Evolutionary conservation across 2,113 vertebrate species (phyloP), one percentile per base, ranked within the genome.

Genomic region (Tetrax tetrax): DNA sequence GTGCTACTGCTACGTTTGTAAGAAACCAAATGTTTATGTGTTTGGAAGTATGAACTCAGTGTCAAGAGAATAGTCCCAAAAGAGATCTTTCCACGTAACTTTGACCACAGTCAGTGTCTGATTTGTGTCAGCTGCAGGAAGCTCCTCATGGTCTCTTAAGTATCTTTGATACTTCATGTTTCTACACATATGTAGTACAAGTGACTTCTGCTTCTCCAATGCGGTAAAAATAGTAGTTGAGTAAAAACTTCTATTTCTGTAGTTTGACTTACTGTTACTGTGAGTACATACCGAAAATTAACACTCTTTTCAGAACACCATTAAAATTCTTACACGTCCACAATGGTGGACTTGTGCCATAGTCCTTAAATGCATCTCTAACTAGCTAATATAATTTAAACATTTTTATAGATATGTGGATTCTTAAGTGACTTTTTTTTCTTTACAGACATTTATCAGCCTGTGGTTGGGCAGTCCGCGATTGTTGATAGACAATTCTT

Each of bases 401-500:
- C 1, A 1, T 24, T 83, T 77, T 59, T 74, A 8, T 63, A 33
- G 3, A 14, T 28, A 9, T 1, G 0, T 57, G n/a, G 28, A 61
- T 72, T 80, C 14, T 45, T 80, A 90, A 71, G 4, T 76, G 54
- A 19, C 53, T 47, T 33, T 96, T 96, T 69, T 94, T 95, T 78
- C 37, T 82, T 90, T 93, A 50, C 96, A 99, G 99, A 99, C 95
- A 99, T 99, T 76, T 99, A 99, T 96, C 95, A 97, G 53, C 98
- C 98, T 53, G 98, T 99, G 38, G 92, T 99, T 89, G 98, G 99
- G 51, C 98, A 99, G 96, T 99, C 99, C 10, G 74, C 98, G 0
- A 47, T 99, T 41, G 98, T 99, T 65, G 99, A 99, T 93, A 98
- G 98, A 47, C 99, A 99, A 89, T 98, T 99, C 96, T 84, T 99